These are phyloP conservation scores for Hyperopisus bebe DNA, from an alignment of 2,113 vertebrate genomes.

Conservation along the genomic window DNA sequence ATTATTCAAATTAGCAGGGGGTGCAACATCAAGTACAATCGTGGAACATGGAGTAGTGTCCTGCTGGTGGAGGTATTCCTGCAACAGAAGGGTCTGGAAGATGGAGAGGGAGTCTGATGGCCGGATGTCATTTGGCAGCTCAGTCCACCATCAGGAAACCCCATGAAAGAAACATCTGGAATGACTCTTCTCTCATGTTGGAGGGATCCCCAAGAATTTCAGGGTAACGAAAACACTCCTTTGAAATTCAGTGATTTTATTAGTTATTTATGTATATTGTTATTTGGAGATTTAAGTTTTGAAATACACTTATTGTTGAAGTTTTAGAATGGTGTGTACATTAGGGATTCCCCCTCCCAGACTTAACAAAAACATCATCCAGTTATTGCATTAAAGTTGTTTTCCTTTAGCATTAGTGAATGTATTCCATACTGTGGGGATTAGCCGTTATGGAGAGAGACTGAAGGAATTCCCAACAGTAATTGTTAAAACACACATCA, in stretches of 20 bases:
- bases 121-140: too few species aligned
- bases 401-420: neutral
- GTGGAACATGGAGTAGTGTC: too few species aligned
- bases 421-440: neutral
- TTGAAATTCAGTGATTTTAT: neutral
- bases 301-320: neutral
- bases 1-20: too few species aligned
- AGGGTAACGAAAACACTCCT: neutral
- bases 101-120: too few species aligned
- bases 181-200: neutral
- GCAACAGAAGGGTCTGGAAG: too few species aligned
- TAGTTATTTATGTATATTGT: neutral
- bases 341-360: neutral
- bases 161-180: neutral
- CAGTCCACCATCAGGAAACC: neutral
- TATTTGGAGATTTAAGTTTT: neutral
- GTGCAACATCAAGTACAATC: too few species aligned
- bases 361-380: neutral
- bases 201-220: neutral
- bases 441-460: neutral
- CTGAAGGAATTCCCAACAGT: neutral
- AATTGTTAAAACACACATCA: neutral
- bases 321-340: neutral
- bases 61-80: too few species aligned
- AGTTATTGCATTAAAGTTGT: neutral